Base-by-base conservation (phyloP, 2,888 invertebrate species). In the Drosophila meridiana region DNA sequence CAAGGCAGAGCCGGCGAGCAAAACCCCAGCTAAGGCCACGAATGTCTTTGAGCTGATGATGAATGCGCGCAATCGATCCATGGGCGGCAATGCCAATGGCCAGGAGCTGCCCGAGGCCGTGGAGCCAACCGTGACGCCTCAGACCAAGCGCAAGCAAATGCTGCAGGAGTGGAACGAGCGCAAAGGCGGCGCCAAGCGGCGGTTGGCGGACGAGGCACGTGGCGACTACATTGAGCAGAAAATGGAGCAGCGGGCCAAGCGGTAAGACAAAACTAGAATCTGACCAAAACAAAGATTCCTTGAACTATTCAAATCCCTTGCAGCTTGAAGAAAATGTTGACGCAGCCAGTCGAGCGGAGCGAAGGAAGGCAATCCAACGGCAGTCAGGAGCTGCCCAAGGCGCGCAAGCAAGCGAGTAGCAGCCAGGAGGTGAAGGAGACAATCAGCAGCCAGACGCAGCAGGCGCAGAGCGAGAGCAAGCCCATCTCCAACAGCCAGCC, bases 21-120 rank as follows among this genome's bases (percentile, higher is more conserved):
- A 42, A 13, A 4, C 52, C 14, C 52, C 32, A 4, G 11, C 48
- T 0, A 80, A 80, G 20, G 42, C 90, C 40, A 80, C 90, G 3
- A 93, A 96, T 94, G 96, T 95, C 42, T 96, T 96, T 91, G 93
- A 95, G 84, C 89, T 96, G 38, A 93, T 96, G 93, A 96, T 96
- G 96, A 95, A 95, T 76, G 95, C 95, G 26, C 94, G 95, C 75
- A 94, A 95, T 87, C 95, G 95, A 90, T 94, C 94, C 56, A 94
- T 96, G 73, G 96, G 96, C 3, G 92, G 92, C 30, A 96, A 96
- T 92, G 94, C 95, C 32, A 94, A 94, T 9, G 96, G 96, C 0
- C 95, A 95, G 45, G 89, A 89, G 48, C 38, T 14, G 9, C 42
- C 73, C 0, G 40, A 67, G 26, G 68, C 93, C 92, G 30, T n/a